Evolutionary conservation across 2,113 vertebrate genomes (phyloP), one percentile per base, ranked within the genome.

Genomic region (Agapornis roseicollis): DNA sequence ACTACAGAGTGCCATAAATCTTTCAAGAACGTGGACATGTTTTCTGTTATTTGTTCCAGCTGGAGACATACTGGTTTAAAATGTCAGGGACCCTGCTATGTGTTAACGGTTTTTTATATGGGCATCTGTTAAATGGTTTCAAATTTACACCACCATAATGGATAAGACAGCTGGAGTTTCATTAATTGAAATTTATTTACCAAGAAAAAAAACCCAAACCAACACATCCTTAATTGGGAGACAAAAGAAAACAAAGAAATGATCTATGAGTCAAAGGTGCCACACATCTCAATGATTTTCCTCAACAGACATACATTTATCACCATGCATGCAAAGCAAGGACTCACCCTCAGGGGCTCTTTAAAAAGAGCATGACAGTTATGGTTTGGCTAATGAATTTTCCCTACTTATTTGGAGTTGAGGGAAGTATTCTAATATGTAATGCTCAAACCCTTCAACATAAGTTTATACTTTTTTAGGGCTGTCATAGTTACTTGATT

Each of bases 171-270:
- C 49, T 97, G 91, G 74, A 93, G 94, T 92, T 85, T 83, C 93
- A 96, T 91, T 91, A 96, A 96, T 93, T 90, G 85, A 96, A 90
- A 95, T 96, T 92, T 96, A 96, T 96, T 94, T 94, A 92, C 81
- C 27, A 80, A 83, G 80, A 93, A 94, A 88, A 58, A 37, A 17
- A 24, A 11, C 17, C 11, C 56, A 58, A 56, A 9, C 4, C 35
- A 80, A 17, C 55, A 84, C 63, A 64, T 35, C 53, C 80, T 73
- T 89, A 95, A 95, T 20, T 76, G 68, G 61, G 28, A 93, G 65
- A 86, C 60, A 90, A 93, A 97, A 52, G 70, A 66, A 96, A 96
- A 93, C 86, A 95, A 73, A 94, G 71, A 88, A 82, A 83, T 80
- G 85, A 95, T 95, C 69, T 89, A 83, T 55, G 77, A 96, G 49